Conservation (phyloP, 2,888 invertebrate genomes). For the Dryobotodes eremita region DNA sequence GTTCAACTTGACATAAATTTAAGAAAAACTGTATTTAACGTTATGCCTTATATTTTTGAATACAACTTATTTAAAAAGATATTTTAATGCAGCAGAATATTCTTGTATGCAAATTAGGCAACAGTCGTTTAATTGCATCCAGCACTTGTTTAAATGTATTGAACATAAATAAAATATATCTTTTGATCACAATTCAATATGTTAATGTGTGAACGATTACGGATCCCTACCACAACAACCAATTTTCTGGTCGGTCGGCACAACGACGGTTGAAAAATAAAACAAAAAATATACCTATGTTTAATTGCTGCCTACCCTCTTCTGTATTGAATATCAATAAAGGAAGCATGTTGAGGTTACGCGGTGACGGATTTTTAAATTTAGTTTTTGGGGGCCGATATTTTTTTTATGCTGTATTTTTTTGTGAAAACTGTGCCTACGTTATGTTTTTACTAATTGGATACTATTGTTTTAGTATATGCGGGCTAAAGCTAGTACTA, state of each 20-base stretch:
- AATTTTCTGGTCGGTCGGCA: conserved; percentile 59
- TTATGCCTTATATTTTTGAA: too few species aligned
- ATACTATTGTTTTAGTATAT: neutral
- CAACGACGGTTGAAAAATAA: conserved; percentile 36
- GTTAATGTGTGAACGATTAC: conserved; percentile 63
- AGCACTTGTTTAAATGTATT: conserved; percentile 31
- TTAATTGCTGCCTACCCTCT: conserved; percentile 65
- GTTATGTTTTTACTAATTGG: conserved; percentile 5
- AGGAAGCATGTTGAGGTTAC: conserved; percentile 58
- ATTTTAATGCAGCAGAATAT: neutral
- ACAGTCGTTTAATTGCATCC: conserved; percentile 26
- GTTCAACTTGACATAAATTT: too few species aligned
- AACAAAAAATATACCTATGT: conserved; percentile 50
- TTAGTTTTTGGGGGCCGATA: neutral
- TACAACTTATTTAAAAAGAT: too few species aligned
- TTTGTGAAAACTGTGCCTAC: neutral
- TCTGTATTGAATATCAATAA: conserved; percentile 67
- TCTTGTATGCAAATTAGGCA: conserved; percentile 28
- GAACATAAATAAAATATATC: conserved; percentile 48
- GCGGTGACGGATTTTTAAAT: conserved; percentile 25
- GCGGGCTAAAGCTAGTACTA: neutral
- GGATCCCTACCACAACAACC: conserved; percentile 67
- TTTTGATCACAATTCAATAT: conserved; percentile 52
- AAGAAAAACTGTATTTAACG: too few species aligned
- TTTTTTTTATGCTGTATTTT: neutral